These are phyloP conservation scores for Diadema setosum DNA, from an alignment of 35 echinoderm and acorn worm species.

Conservation along the genomic window DNA sequence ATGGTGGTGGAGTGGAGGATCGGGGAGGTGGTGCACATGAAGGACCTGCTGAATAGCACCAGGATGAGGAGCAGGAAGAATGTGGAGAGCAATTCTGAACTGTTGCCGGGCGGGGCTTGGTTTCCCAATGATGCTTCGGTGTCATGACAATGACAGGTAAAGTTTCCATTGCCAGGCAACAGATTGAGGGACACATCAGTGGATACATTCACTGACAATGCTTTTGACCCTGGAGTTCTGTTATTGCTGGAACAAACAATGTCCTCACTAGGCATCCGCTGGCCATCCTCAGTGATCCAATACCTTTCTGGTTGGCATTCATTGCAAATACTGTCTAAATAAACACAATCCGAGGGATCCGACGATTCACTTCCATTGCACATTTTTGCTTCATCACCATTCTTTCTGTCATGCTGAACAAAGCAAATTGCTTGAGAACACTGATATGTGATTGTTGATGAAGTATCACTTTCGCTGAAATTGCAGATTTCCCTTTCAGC, in stretches of 20 bases:
- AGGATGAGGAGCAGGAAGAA: conserved; percentile 63
- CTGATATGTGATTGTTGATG: background rate
- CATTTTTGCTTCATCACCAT: background rate
- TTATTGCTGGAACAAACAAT: background rate
- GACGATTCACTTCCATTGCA: background rate
- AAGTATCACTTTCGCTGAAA: background rate
- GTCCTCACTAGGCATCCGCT: background rate
- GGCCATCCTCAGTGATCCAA: background rate
- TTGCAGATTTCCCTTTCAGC: no score
- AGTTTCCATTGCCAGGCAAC: background rate
- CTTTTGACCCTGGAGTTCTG: background rate
- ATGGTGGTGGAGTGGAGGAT: conserved; percentile 72
- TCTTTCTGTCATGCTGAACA: background rate
- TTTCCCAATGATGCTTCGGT: background rate
- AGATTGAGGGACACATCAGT: background rate
- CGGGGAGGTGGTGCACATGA: conserved; percentile 72
- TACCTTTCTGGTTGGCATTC: background rate
- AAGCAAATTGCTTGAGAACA: background rate
- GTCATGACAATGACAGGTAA: conserved; percentile 2
- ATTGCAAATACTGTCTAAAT: background rate
- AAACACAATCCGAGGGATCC: background rate
- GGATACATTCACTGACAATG: background rate
- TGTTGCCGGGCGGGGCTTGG: background rate
- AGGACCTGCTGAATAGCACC: conserved; percentile 49
- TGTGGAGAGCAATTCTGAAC: background rate